These are phyloP conservation scores for Nemoura dubitans DNA, from an alignment of 2,888 invertebrate species.

Conservation along the genomic window DNA sequence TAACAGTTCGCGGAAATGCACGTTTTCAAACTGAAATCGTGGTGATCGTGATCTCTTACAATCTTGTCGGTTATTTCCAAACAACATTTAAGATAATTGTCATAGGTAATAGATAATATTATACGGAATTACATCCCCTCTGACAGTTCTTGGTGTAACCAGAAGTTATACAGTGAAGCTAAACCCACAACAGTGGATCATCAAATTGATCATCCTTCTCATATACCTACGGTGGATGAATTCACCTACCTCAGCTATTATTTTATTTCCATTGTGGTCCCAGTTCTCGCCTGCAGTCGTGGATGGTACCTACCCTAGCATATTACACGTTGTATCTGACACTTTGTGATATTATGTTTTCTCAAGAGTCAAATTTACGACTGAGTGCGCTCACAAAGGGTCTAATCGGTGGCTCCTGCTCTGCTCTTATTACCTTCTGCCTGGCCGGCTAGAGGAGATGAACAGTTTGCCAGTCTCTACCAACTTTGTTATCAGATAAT, in stretches of 20 bases:
- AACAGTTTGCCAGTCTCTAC: slow-evolving; percentile 39
- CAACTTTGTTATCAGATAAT: slow-evolving; percentile 43
- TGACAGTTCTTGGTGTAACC: no score
- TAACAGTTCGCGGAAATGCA: no score
- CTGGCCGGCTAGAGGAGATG: slow-evolving; percentile 39
- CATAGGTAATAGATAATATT: no score
- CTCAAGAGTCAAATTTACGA: slow-evolving; percentile 37
- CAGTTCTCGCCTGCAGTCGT: slow-evolving; percentile 21
- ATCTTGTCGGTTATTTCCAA: no score
- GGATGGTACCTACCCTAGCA: slow-evolving; percentile 15
- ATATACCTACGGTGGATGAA: no score
- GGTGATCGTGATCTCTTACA: no score
- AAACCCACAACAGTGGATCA: no score
- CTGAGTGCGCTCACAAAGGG: slow-evolving; percentile 45
- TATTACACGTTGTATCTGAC: slow-evolving; percentile 43
- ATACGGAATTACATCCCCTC: no score
- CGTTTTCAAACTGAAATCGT: no score
- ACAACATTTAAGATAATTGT: no score
- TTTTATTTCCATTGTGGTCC: background rate
- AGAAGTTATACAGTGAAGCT: no score
- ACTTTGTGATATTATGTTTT: slow-evolving; percentile 29
- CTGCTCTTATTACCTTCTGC: slow-evolving; percentile 46
- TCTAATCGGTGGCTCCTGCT: slow-evolving; percentile 45
- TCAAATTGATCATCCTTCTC: no score
- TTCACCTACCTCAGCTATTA: background rate